A percentile compares a stretch with the other conserved stretches of the same genome.
Evolutionary conservation across 2,888 invertebrate genomes (phyloP).

Genomic region (Timema cristinae): DNA sequence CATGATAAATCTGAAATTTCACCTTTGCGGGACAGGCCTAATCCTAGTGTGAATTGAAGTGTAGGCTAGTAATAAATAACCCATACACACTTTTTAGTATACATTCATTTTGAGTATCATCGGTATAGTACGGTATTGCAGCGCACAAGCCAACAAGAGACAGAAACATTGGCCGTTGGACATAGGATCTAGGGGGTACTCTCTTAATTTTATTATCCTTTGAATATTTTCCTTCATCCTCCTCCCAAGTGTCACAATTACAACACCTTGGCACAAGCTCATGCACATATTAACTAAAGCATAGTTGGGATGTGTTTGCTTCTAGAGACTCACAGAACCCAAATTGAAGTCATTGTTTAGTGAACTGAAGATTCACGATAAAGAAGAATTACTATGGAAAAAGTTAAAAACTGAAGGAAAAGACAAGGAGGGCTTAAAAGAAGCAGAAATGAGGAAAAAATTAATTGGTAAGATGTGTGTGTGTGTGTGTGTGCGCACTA

Average conservation of each 20-base stretch:
- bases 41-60: too few relatives aligned
- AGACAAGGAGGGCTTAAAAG: slow-evolving; percentile 82
- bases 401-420: slow-evolving; percentile 74
- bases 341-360: slow-evolving; percentile 82
- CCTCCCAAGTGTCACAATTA: not conserved
- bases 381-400: slow-evolving; percentile 83
- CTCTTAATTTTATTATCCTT: too few relatives aligned
- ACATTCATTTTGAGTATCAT: too few relatives aligned
- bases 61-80: too few relatives aligned
- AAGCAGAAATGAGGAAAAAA: slow-evolving; percentile 74
- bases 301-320: slow-evolving; percentile 1
- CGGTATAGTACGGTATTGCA: too few relatives aligned
- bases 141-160: too few relatives aligned
- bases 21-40: too few relatives aligned
- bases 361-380: slow-evolving; percentile 88
- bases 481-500: not conserved
- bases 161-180: too few relatives aligned
- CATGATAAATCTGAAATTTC: too few relatives aligned
- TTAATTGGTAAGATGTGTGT: slow-evolving; percentile 54
- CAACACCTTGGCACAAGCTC: not conserved
- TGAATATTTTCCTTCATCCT: too few relatives aligned
- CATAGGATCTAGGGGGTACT: too few relatives aligned
- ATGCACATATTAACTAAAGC: not conserved
- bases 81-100: too few relatives aligned
- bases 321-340: slow-evolving; percentile 72